Percentiles rank a stretch among this genome's conserved stretches.
phyloP scores from a whole-genome alignment of 2,797 vertebrate genomes.

The Pseudopleuronectes americanus region DNA sequence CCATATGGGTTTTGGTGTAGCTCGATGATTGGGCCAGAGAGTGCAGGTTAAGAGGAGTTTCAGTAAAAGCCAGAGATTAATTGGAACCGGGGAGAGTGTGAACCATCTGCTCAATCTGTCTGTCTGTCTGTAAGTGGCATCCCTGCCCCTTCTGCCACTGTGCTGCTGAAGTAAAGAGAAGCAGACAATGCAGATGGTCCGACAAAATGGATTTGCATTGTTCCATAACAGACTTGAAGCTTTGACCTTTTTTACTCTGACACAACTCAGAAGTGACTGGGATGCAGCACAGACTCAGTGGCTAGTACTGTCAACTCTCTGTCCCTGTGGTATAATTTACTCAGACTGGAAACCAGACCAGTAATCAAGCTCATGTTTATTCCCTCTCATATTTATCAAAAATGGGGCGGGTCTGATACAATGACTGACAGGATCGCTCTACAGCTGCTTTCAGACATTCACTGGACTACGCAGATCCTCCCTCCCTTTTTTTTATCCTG shows the following conservation, averaged over 20 bases:
- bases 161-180: constrained; percentile 26
- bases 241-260: constrained; percentile 35
- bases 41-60: constrained; percentile 92
- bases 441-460: too few species aligned
- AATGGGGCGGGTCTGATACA: neutral
- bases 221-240: constrained; percentile 46
- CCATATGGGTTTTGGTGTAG: constrained; percentile 94
- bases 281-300: neutral
- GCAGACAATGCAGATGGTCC: constrained; percentile 61
- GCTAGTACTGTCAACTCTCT: neutral
- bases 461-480: too few species aligned
- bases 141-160: constrained; percentile 32
- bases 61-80: constrained; percentile 92
- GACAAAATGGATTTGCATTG: constrained; percentile 38
- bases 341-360: neutral
- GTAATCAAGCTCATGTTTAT: neutral
- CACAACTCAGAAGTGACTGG: constrained; percentile 16
- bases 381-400: neutral
- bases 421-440: too few species aligned
- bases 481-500: too few species aligned
- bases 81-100: constrained; percentile 84
- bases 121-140: constrained; percentile 31
- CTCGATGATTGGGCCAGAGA: constrained; percentile 87
- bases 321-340: neutral
- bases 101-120: constrained; percentile 67